Evolutionary conservation across 2,113 vertebrate species (phyloP).

Genomic region (Phalacrocorax pelagicus): DNA sequence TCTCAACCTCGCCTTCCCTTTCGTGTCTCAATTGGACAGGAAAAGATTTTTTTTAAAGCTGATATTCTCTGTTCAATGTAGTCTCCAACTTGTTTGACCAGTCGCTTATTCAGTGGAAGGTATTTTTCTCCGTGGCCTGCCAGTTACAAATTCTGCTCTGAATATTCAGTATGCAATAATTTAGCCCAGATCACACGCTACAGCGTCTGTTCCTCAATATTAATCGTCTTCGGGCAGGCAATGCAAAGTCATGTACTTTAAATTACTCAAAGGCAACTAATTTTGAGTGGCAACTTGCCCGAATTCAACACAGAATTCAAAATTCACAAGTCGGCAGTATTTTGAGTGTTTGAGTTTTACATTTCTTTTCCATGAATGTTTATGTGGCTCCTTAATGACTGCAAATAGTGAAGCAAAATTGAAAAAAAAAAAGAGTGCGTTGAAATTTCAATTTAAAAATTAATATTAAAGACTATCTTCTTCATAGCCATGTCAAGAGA

Average conservation of each 20-base stretch:
- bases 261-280: background rate
- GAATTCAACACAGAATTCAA: background rate
- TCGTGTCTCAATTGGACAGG: rapidly evolving
- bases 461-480: background rate
- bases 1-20: background rate
- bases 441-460: background rate
- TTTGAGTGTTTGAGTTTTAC: background rate
- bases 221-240: background rate
- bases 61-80: background rate
- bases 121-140: background rate
- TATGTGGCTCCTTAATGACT: background rate
- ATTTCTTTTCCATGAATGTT: background rate
- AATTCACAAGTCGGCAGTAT: background rate
- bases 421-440: background rate
- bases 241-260: background rate
- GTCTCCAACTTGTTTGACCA: background rate
- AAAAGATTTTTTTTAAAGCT: background rate
- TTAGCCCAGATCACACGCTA: background rate
- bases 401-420: no score
- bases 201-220: background rate
- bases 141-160: background rate
- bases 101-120: background rate
- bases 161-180: background rate
- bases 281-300: background rate
- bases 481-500: background rate